Base-by-base conservation (phyloP, 2,797 vertebrate genomes). In the Enteromius treurensis region DNA sequence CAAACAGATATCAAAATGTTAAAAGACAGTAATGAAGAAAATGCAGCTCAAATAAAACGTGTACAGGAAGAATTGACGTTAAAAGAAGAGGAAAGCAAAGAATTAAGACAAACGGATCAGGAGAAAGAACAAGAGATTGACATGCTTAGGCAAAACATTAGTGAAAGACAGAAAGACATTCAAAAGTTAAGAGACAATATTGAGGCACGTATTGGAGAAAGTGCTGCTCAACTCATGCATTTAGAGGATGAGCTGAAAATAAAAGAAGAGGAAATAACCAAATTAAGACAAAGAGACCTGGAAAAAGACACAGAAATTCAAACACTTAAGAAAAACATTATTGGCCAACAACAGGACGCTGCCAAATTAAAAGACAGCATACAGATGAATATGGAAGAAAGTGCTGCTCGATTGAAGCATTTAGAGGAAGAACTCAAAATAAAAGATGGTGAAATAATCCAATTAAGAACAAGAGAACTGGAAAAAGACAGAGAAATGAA, bases 131-230 rank as follows among this genome's bases (percentile, higher is more conserved):
- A 9, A 26, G 90, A 92, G 81, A 45, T 90, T 0, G 0, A 15
- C 32, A 86, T 84, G 0, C 86, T 94, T 84, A 90, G 73, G 87
- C 80, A 88, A 3, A 91, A 53, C 0, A 91, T 92, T 3, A 87
- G 91, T 62, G 90, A 91, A 55, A 92, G 90, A 0, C 93, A 89
- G 86, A 80, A 88, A 0, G 89, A 93, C 78, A 88, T 89, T 86
- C 90, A 87, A 68, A 82, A 86, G 17, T 87, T 93, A 83, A 90
- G 5, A 55, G 47, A 58, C 6, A 8, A 21, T 15, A 67, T 47
- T 71, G 29, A 73, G 51, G 26, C 11, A 26, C n/a, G 51, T 4
- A 62, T 8, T 32, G 26, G 70, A 37, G 40, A 77, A 69, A 45
- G 26, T 13, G 53, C 40, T 0, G 19, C 47, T 69, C 32, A 51